A percentile compares a stretch with the other conserved stretches of the same genome.
phyloP scores from a whole-genome alignment of 2,797 vertebrate species.

The Poeciliopsis gracilis region DNA sequence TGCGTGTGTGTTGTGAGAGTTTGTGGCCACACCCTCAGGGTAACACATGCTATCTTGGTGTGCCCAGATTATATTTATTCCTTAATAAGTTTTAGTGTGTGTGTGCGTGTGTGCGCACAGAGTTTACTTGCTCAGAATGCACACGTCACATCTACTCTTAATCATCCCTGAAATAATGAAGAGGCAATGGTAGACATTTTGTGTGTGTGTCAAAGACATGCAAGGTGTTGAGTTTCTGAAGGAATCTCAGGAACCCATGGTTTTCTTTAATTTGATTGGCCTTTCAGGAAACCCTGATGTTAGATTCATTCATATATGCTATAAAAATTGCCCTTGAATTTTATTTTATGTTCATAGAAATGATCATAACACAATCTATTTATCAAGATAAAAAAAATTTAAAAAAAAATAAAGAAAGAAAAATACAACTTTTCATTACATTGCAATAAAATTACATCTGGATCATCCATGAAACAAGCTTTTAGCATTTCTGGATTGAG shows the following conservation, averaged over 20 bases:
- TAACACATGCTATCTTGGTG: conserved; percentile 65
- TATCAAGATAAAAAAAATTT: background rate
- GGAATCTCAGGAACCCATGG: conserved; percentile 5
- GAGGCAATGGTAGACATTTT: conserved; percentile 44
- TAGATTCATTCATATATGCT: background rate
- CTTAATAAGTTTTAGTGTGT: conserved; percentile 29
- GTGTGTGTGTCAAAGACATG: background rate
- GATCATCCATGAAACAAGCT: conserved; percentile 1
- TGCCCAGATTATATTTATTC: conserved; percentile 53
- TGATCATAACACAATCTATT: background rate
- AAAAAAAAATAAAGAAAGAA: background rate
- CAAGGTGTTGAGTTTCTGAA: conserved; percentile 18
- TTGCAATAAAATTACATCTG: background rate
- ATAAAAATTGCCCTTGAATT: background rate
- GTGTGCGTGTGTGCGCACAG: conserved; percentile 8
- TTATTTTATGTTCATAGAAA: background rate
- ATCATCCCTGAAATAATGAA: conserved; percentile 68
- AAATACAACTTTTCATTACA: background rate
- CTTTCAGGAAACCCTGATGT: conserved; percentile 14
- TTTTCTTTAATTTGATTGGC: conserved; percentile 17
- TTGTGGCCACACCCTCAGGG: conserved; percentile 56
- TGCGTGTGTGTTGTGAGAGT: conserved; percentile 16
- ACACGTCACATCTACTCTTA: conserved; percentile 63
- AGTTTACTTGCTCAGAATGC: conserved; percentile 47
- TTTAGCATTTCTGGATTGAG: conserved; percentile 31